A percentile compares a stretch with the other conserved stretches of the same genome.
These are phyloP conservation scores for Zoanthus sociatus DNA, from an alignment of 92 coral and sea anemone genomes.

Conservation along the genomic window DNA sequence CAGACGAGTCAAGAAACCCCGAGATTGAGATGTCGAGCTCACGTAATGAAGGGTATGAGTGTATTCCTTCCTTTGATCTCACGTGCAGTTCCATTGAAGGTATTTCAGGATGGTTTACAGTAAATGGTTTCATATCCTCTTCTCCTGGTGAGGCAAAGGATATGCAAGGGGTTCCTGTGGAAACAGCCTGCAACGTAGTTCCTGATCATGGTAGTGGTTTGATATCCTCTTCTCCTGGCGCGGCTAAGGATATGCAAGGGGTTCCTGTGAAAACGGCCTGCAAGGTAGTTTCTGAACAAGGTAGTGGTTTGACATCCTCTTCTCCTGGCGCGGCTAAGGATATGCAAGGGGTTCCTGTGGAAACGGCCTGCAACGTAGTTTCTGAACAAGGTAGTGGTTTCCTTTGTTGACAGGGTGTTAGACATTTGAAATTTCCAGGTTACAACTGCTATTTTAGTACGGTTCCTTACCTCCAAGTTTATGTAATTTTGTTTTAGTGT, in stretches of 20 bases:
- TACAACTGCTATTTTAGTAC: too few species aligned
- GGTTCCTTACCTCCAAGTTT: too few species aligned
- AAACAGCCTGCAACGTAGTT: not conserved
- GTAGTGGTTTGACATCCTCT: not conserved
- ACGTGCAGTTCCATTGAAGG: constrained; percentile 1
- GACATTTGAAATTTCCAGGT: not conserved
- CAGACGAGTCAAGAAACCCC: constrained; percentile 10
- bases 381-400: not conserved
- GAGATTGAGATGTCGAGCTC: constrained; percentile 25
- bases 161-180: not conserved
- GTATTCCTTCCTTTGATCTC: not conserved
- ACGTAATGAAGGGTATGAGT: constrained; percentile 11
- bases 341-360: not conserved
- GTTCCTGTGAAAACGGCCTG: not conserved
- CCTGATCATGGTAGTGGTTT: not conserved
- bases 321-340: not conserved
- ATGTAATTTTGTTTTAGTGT: too few species aligned
- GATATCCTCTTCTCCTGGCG: not conserved
- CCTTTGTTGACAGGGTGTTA: not conserved
- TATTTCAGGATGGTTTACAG: not conserved
- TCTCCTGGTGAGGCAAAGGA: not conserved
- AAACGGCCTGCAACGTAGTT: not conserved
- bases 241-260: not conserved
- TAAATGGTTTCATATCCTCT: not conserved
- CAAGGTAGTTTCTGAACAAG: not conserved